Percentiles rank a stretch among this genome's conserved stretches.
Conservation (phyloP, 2,888 invertebrate species). For the Galerucella nymphaeae region DNA sequence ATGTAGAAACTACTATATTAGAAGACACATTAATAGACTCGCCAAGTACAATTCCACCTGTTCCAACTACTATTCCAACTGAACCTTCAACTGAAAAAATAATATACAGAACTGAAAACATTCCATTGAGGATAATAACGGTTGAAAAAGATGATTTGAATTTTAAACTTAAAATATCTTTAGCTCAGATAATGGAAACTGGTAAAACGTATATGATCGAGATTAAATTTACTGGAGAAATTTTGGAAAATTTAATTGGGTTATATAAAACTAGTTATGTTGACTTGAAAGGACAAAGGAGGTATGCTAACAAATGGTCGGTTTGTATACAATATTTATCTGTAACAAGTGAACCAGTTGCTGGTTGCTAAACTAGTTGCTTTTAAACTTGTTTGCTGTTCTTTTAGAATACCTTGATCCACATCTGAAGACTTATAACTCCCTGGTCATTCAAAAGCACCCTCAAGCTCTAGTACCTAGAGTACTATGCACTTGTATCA, state of each 20-base stretch:
- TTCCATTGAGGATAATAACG: conserved; percentile 52
- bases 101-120: conserved; percentile 40
- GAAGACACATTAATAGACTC: neutral
- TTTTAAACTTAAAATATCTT: conserved; percentile 61
- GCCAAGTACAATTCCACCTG: conserved; percentile 3
- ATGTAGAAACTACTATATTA: neutral
- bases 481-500: no score
- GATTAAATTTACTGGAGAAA: conserved; percentile 68
- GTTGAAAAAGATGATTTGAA: conserved; percentile 61
- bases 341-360: no score
- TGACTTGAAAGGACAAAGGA: conserved; percentile 64
- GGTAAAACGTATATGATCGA: conserved; percentile 69
- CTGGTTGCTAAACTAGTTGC: no score
- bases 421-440: no score
- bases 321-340: neutral
- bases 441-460: no score
- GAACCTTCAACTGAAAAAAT: conserved; percentile 40
- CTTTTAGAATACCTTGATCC: no score
- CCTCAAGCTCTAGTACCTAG: no score
- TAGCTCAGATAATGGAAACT: conserved; percentile 64
- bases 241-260: conserved; percentile 73
- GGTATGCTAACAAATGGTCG: conserved; percentile 61
- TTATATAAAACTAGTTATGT: conserved; percentile 76
- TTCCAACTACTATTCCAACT: conserved; percentile 9
- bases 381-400: no score